Base-by-base conservation (phyloP, 2,113 vertebrate species). In the Leiothrix lutea region DNA sequence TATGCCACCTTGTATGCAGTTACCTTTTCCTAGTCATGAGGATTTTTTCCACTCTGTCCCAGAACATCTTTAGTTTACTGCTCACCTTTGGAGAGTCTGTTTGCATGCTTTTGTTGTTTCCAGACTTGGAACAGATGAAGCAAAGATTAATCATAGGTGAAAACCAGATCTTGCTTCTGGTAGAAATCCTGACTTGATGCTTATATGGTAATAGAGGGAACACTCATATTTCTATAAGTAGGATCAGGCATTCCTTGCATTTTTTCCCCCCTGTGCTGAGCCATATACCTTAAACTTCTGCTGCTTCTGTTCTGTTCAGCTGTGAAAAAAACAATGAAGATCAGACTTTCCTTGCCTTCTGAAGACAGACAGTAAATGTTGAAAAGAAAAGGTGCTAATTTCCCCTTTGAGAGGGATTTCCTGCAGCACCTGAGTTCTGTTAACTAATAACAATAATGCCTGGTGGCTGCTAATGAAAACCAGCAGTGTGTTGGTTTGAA, bases 391-490 rank as follows among this genome's bases (percentile, higher is more conserved):
- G 2, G 12, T 47, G 73, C 71, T 79, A 2, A 51, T 72, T 65
- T 91, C 87, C 40, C 74, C 67, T 88, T 75, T 61, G 53, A 1
- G 4, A 85, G 66, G 61, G 47, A 57, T 87, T 92, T 60, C 57
- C 72, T 75, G 70, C 51, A 62, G 47, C 65, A 85, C 67, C 51
- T 75, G 64, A 67, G 44, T 29, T 81, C 62, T 88, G 0, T 81
- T 94, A 90, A 73, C 47, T 80, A 91, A 51, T 75, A 81, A 69
- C 71, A 92, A 18, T 79, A 75, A 90, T 80, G 84, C 64, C 73
- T 65, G 78, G 61, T 89, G 73, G 20, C 87, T 92, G 73, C 89
- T 93, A 95, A 97, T 90, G 87, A 61, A 92, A 95, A 95, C 74
- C 92, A 92, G 87, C 91, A 85, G 77, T 4, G 35, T 75, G 69